phyloP scores from a whole-genome alignment of 2,888 invertebrate genomes.

The Lasioglossum leucozonium region DNA sequence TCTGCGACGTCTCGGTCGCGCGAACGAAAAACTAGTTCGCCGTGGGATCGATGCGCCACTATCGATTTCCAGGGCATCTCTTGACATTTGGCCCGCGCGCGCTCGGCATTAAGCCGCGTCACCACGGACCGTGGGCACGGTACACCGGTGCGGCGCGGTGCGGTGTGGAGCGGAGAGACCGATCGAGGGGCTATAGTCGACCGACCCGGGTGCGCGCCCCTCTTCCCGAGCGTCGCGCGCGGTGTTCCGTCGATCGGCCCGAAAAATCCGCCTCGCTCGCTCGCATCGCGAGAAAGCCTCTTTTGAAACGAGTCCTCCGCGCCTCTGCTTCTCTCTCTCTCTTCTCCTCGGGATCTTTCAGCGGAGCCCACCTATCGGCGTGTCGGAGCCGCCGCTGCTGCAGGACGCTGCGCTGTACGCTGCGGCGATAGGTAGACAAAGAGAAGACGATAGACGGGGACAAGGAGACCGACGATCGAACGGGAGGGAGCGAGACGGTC shows the following conservation, averaged over 20 bases:
- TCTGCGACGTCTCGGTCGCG: slow-evolving; percentile 40
- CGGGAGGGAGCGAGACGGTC: slow-evolving; percentile 37
- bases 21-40: slow-evolving; percentile 53
- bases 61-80: slow-evolving; percentile 53
- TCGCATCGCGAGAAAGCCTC: slow-evolving; percentile 51
- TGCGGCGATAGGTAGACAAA: slow-evolving; percentile 24
- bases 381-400: not conserved
- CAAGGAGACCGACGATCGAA: slow-evolving; percentile 20
- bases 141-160: not conserved
- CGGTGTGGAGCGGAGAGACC: not conserved
- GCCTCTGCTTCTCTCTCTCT: not conserved
- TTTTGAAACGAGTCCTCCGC: slow-evolving; percentile 44
- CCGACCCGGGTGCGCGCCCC: not conserved
- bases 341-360: slow-evolving; percentile 42
- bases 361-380: slow-evolving; percentile 41
- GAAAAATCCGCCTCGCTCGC: slow-evolving; percentile 33
- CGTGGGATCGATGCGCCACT: slow-evolving; percentile 55
- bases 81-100: slow-evolving; percentile 42
- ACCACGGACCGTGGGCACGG: not conserved
- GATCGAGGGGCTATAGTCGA: slow-evolving; percentile 5
- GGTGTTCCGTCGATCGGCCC: slow-evolving; percentile 31
- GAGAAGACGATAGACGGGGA: slow-evolving; percentile 25
- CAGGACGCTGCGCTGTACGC: slow-evolving; percentile 8
- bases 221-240: not conserved
- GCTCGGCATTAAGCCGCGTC: slow-evolving; percentile 40